phyloP scores from a whole-genome alignment of 2,113 vertebrate species.

The Mobula hypostoma region DNA sequence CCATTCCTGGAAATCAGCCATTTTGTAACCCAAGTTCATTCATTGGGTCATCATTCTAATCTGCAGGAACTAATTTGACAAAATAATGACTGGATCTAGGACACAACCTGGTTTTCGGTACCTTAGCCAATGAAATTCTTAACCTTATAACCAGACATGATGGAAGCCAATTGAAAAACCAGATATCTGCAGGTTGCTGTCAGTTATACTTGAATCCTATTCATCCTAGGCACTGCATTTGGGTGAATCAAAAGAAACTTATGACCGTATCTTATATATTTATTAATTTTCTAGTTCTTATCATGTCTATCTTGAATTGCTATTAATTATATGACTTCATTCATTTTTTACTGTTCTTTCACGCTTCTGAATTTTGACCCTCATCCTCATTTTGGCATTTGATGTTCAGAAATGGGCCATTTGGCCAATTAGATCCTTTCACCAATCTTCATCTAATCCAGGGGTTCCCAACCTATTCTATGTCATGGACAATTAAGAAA shows the following conservation, averaged over 20 bases:
- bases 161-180: not conserved
- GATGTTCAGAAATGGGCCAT: no score
- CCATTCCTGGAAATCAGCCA: no score
- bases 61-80: not conserved
- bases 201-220: not conserved
- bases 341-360: not conserved
- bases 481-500: no score
- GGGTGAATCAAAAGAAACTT: not conserved
- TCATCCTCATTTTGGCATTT: not conserved
- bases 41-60: not conserved
- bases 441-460: no score
- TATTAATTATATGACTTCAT: not conserved
- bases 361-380: not conserved
- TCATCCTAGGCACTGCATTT: not conserved
- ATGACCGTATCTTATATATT: not conserved
- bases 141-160: not conserved
- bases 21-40: not conserved
- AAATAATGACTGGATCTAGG: not conserved
- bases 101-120: not conserved
- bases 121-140: not conserved
- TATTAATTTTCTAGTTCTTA: not conserved
- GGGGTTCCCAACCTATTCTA: no score
- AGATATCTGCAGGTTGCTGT: not conserved
- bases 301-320: not conserved
- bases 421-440: no score